Percentiles rank a stretch among this genome's conserved stretches.
phyloP scores from a whole-genome alignment of 2,797 vertebrate genomes.

The Oreochromis mossambicus region DNA sequence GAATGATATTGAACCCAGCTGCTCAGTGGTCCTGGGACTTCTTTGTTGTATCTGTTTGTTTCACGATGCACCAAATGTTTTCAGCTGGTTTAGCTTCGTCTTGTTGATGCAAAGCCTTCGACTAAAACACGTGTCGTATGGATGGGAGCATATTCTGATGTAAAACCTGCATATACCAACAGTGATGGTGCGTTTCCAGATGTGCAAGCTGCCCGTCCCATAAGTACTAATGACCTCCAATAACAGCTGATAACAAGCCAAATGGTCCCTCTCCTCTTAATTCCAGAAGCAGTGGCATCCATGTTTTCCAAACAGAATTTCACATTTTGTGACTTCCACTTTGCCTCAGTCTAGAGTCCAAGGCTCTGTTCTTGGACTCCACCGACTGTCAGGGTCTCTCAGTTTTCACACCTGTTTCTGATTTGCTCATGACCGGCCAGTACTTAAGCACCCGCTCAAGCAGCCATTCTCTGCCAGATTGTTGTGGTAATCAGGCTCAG shows the following conservation, averaged over 20 bases:
- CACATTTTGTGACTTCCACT: neutral
- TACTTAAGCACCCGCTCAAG: fast-evolving
- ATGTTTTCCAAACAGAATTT: fast-evolving
- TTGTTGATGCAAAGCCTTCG: neutral
- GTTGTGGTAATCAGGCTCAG: neutral
- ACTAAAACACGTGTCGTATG: neutral
- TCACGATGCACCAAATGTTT: neutral
- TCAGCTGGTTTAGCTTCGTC: neutral
- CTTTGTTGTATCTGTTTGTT: neutral
- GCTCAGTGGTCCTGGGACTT: neutral
- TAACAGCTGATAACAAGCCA: neutral
- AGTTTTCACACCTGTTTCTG: neutral
- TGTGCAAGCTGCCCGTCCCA: neutral
- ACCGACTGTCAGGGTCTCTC: neutral
- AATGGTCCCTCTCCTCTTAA: neutral
- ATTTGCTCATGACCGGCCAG: neutral
- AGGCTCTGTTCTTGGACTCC: neutral
- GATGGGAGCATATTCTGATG: neutral
- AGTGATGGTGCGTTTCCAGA: neutral
- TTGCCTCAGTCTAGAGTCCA: neutral
- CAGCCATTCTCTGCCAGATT: neutral
- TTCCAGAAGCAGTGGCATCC: fast-evolving
- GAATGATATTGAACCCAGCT: neutral
- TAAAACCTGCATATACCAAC: neutral
- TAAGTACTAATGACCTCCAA: neutral